Conservation (phyloP, 2,113 vertebrate species). For the Ictalurus furcatus region DNA sequence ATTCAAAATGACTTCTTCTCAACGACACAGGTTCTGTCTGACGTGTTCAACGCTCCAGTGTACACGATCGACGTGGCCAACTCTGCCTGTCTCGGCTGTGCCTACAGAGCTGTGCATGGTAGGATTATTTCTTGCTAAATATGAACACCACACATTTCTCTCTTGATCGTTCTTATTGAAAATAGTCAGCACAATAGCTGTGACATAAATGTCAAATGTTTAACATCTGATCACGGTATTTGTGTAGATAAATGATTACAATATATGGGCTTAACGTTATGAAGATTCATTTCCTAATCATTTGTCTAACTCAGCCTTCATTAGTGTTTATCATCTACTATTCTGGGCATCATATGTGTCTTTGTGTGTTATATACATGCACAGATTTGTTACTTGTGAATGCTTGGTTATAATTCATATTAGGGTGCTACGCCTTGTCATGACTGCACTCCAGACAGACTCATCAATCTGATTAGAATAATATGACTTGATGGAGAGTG, state of each 20-base stretch:
- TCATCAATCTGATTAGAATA: conserved; percentile 25
- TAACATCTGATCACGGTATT: neutral
- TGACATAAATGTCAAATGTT: neutral
- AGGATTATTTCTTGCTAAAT: conserved; percentile 52
- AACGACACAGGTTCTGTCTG: conserved; percentile 82
- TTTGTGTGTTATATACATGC: neutral
- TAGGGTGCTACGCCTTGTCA: neutral
- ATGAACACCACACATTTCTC: neutral
- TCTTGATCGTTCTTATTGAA: neutral
- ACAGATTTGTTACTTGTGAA: neutral
- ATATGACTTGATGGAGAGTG: conserved; percentile 17
- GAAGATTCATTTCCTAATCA: neutral
- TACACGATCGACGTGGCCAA: conserved; percentile 85
- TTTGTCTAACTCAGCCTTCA: neutral
- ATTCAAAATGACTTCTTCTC: neutral
- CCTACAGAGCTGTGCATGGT: conserved; percentile 93
- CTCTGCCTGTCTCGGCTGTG: conserved; percentile 88
- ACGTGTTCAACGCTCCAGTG: conserved; percentile 87
- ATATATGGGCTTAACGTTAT: neutral
- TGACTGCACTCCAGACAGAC: conserved; percentile 18
- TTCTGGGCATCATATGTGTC: neutral
- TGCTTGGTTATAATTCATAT: conserved; percentile 9
- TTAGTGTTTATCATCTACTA: conserved; percentile 8
- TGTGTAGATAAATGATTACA: neutral
- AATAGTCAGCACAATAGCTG: neutral